These are phyloP conservation scores for Eulemur macaco DNA, from an alignment of 2,113 vertebrate genomes.

Conservation along the genomic window DNA sequence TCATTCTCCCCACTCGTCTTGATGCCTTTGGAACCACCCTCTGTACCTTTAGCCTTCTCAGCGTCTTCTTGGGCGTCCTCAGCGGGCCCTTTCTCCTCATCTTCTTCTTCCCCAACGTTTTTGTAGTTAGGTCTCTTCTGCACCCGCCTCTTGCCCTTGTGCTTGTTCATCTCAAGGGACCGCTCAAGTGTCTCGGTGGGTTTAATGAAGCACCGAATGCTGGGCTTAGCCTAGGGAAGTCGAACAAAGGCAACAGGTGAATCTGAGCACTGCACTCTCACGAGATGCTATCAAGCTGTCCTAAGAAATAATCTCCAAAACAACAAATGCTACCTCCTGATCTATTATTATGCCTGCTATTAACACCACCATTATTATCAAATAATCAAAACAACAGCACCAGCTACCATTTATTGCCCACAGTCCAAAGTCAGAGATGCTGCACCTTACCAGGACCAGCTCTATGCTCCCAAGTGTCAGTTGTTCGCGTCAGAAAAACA, in stretches of 20 bases:
- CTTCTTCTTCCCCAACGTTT: slow-evolving; percentile 97
- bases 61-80: slow-evolving; percentile 87
- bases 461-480: background rate
- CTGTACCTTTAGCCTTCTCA: slow-evolving; percentile 90
- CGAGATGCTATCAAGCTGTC: background rate
- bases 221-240: slow-evolving; percentile 86
- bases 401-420: background rate
- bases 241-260: background rate
- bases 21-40: slow-evolving; percentile 90
- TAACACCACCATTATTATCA: background rate
- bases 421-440: background rate
- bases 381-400: background rate
- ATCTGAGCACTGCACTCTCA: background rate
- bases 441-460: background rate
- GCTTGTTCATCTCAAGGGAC: slow-evolving; percentile 95
- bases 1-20: slow-evolving; percentile 94
- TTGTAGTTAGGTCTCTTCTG: slow-evolving; percentile 99
- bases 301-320: background rate
- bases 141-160: slow-evolving; percentile 92
- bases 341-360: background rate
- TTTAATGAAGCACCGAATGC: slow-evolving; percentile 94
- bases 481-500: background rate
- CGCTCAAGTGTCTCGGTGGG: slow-evolving; percentile 95
- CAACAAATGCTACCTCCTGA: background rate
- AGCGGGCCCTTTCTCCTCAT: slow-evolving; percentile 89